phyloP scores from a whole-genome alignment of 2,113 vertebrate species.

The Vulpes ferrilata region DNA sequence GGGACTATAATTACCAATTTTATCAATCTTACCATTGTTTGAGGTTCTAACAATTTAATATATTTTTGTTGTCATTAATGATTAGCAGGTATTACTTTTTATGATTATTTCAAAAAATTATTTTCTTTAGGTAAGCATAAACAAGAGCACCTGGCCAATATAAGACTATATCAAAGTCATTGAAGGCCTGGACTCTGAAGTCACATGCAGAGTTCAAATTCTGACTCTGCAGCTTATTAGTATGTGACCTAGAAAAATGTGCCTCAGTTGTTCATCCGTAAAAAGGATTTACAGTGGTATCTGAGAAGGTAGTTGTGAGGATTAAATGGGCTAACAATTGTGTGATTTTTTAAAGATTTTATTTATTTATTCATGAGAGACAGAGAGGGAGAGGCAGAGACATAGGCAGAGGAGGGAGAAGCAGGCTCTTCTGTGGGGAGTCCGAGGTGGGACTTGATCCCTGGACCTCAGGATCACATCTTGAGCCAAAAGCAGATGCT shows the following conservation, averaged over 20 bases:
- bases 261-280: neutral
- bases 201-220: constrained; percentile 14
- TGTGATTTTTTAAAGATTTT: neutral
- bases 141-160: neutral
- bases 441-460: no score
- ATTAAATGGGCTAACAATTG: neutral
- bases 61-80: neutral
- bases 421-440: no score
- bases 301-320: neutral
- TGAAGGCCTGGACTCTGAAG: neutral
- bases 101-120: neutral
- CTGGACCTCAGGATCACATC: no score
- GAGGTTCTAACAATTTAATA: neutral
- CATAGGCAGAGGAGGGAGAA: no score
- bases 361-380: no score
- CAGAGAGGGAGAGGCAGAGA: no score
- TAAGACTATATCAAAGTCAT: neutral
- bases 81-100: neutral
- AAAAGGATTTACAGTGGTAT: neutral
- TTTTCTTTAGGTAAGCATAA: neutral
- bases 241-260: neutral
- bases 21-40: neutral
- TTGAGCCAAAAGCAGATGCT: no score
- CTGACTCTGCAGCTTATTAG: neutral
- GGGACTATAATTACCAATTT: neutral